Evolutionary conservation across 2,888 invertebrate genomes (phyloP).

Genomic region (Ptilodon capucinus): DNA sequence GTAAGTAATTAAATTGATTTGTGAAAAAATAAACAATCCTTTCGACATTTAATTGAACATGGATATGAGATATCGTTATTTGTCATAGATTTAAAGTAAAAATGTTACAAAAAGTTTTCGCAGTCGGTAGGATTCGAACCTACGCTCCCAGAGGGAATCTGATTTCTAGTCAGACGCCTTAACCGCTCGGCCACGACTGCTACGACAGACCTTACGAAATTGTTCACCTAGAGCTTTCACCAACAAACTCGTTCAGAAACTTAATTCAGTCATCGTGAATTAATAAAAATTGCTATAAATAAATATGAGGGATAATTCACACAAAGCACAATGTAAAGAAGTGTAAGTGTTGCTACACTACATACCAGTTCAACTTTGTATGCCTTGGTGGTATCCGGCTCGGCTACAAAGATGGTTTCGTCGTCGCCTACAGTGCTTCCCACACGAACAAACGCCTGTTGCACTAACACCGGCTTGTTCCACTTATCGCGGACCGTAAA

Average conservation of each 20-base stretch:
- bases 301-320: no score
- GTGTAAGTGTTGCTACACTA: slow-evolving; percentile 7
- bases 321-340: neutral
- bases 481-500: slow-evolving; percentile 89
- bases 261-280: no score
- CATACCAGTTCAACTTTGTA: slow-evolving; percentile 96
- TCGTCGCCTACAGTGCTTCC: slow-evolving; percentile 87
- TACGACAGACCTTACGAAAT: neutral
- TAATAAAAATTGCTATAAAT: no score
- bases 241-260: no score
- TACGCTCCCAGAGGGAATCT: slow-evolving; percentile 95
- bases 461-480: slow-evolving; percentile 87
- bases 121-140: slow-evolving; percentile 94
- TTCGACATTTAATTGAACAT: no score
- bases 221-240: neutral
- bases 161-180: slow-evolving; percentile 95
- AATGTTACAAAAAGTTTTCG: slow-evolving; percentile 57
- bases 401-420: slow-evolving; percentile 97
- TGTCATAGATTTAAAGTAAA: no score
- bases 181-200: slow-evolving; percentile 94
- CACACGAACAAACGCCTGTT: slow-evolving; percentile 94
- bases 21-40: no score
- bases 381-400: slow-evolving; percentile 88
- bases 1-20: no score
- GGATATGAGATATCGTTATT: no score